phyloP scores from a whole-genome alignment of 2,113 vertebrate genomes.

The Narcine bancroftii region DNA sequence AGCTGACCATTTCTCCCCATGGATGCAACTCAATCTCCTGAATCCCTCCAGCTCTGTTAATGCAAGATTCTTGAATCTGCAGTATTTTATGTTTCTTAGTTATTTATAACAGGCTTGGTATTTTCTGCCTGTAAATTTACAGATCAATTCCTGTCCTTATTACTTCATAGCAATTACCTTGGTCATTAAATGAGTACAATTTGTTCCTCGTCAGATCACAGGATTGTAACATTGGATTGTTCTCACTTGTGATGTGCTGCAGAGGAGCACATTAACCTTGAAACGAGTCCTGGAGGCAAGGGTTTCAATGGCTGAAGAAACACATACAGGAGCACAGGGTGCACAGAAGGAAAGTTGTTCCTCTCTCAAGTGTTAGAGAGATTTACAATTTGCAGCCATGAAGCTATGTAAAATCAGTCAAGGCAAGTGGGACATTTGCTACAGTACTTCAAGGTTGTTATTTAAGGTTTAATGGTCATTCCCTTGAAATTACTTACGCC shows the following conservation, averaged over 20 bases:
- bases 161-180: background rate
- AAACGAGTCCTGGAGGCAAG: background rate
- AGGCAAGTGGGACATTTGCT: background rate
- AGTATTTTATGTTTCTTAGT: too few species aligned
- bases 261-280: constrained; percentile 30
- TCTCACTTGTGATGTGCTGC: background rate
- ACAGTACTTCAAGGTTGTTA: background rate
- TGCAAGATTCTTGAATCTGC: too few species aligned
- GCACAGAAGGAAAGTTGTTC: background rate
- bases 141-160: background rate
- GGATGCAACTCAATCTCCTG: too few species aligned
- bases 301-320: background rate
- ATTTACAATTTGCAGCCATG: background rate
- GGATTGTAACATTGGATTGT: background rate
- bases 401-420: background rate
- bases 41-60: too few species aligned
- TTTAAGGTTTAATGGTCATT: background rate
- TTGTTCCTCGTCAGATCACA: background rate
- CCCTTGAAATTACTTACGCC: background rate
- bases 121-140: background rate
- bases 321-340: background rate
- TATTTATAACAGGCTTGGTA: background rate
- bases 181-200: background rate
- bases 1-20: too few species aligned
- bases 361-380: background rate